Evolutionary conservation across 2,888 invertebrate genomes (phyloP).

Genomic region (Idaea dimidiata): DNA sequence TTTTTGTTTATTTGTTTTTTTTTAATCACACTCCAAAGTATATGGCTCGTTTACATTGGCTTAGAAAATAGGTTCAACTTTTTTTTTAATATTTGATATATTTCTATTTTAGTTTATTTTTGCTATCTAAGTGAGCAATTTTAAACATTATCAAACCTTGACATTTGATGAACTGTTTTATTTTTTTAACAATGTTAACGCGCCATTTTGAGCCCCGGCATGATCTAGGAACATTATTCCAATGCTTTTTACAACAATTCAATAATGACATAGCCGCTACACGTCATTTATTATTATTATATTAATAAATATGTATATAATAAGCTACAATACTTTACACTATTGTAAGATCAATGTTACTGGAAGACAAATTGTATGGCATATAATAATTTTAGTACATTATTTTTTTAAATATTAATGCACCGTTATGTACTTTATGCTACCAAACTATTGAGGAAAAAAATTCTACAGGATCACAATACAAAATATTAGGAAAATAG

Average conservation of each 20-base stretch:
- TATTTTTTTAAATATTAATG: constrained; percentile 68
- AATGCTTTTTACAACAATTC: background rate
- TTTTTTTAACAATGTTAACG: constrained; percentile 8
- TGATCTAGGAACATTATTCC: background rate
- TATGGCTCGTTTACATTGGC: background rate
- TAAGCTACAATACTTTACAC: constrained; percentile 78
- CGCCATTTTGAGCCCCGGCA: background rate
- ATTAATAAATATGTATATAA: constrained; percentile 64
- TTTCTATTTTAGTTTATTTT: constrained; percentile 7
- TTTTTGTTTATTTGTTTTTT: constrained; percentile 6
- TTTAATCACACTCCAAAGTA: background rate
- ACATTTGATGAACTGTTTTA: no score
- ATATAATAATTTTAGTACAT: constrained; percentile 74
- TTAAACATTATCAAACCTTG: no score
- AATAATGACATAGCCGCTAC: constrained; percentile 55
- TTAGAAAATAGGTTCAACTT: background rate
- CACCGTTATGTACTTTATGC: constrained; percentile 73
- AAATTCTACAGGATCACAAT: constrained; percentile 62
- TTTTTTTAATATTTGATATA: background rate
- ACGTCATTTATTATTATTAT: constrained; percentile 41
- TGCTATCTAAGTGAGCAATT: background rate
- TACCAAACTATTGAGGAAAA: constrained; percentile 70
- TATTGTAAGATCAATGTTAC: constrained; percentile 79
- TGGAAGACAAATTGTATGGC: constrained; percentile 82
- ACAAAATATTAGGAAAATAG: constrained; percentile 78